Evolutionary conservation across 2,888 invertebrate genomes (phyloP), one percentile per base, ranked within the genome.

Genomic region (Hipparchia sbordonii): DNA sequence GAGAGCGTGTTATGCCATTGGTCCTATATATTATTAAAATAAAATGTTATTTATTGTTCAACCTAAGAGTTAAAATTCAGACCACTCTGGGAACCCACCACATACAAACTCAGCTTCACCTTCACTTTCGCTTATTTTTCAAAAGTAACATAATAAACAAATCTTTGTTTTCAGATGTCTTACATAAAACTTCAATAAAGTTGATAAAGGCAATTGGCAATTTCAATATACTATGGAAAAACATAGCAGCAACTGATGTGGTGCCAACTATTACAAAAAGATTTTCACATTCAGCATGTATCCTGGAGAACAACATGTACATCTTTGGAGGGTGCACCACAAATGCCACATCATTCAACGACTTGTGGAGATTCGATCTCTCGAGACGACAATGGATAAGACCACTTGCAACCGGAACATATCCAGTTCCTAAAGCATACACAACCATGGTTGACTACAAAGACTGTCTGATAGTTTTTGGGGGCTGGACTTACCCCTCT

Each of bases 261-360:
- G 91, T 95, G 54, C 96, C 97, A 45, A 96, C 96, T n/a, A 98
- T 98, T 76, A 96, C 98, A 1, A 98, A 97, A 85, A 95, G 98
- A 76, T 98, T 98, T 91, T 98, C 98, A 0, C 99, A 99, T 94
- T 96, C 98, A 74, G 97, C 98, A 56, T 97, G 97, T 83, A 95
- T 97, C 63, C 95, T 96, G 84, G 96, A 96, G 76, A 97, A 97
- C 87, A 96, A 96, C 5, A 97, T 99, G 97, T 99, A 97, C 85
- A 96, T 99, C 65, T 99, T 99, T 94, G 99, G 99, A 52, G 99
- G 99, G 7, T 99, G 98, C 82, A 98, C 99, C 10, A 97, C 97
- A 56, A 97, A 97, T 71, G 97, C 97, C 82, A 99, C 99, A 33
- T 98, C 99, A 12, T 99, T 99, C 84, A 99, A 99, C 93, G 99